Conservation (phyloP, 2,113 vertebrate genomes). For the Mugil cephalus region DNA sequence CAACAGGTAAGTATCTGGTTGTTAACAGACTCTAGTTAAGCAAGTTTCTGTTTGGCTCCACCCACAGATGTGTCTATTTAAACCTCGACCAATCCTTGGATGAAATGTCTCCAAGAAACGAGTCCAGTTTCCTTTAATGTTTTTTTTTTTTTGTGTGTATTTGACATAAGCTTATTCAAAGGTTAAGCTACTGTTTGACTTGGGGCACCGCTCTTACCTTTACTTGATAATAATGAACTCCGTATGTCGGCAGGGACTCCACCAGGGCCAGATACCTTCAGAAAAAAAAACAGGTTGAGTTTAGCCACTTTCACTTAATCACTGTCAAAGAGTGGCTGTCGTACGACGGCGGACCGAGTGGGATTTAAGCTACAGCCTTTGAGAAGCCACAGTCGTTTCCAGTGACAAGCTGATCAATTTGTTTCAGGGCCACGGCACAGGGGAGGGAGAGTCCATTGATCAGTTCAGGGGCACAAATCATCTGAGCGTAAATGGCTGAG, state of each 20-base stretch:
- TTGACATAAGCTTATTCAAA: slow-evolving; percentile 31
- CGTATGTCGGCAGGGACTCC: slow-evolving; percentile 95
- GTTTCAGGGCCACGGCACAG: slow-evolving; percentile 61
- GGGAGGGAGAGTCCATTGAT: slow-evolving; percentile 66
- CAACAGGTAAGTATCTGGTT: no score
- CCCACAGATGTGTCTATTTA: no score
- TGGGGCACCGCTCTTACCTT: slow-evolving; percentile 87
- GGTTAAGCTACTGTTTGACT: slow-evolving; percentile 46
- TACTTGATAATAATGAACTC: slow-evolving; percentile 98
- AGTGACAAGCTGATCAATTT: slow-evolving; percentile 66
- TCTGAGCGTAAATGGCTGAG: slow-evolving; percentile 42
- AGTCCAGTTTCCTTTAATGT: no score
- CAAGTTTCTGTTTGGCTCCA: no score
- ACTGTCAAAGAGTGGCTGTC: slow-evolving; percentile 50
- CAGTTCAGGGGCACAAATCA: slow-evolving; percentile 77
- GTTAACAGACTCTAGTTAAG: no score
- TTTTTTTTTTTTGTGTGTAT: no score
- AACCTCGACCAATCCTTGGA: no score
- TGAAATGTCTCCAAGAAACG: no score
- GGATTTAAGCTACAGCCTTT: slow-evolving; percentile 58
- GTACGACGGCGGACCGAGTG: slow-evolving; percentile 49
- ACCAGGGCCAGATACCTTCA: slow-evolving; percentile 95
- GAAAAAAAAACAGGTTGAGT: slow-evolving; percentile 55
- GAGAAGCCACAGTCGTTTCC: slow-evolving; percentile 61
- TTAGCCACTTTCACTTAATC: slow-evolving; percentile 55